phyloP scores from a whole-genome alignment of 2,888 invertebrate genomes.

The Tubulanus polymorphus region DNA sequence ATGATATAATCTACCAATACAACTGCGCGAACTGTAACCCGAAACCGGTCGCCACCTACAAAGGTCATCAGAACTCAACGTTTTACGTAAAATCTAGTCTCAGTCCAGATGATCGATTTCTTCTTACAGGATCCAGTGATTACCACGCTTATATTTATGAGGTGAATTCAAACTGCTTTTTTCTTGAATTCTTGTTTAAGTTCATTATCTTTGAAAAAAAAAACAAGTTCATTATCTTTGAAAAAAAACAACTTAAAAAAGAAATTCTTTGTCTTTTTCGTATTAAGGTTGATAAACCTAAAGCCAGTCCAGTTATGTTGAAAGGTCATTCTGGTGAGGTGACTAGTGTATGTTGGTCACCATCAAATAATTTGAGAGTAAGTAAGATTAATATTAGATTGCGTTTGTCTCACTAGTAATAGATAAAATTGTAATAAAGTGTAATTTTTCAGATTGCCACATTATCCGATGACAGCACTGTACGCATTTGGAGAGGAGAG shows the following conservation, averaged over 20 bases:
- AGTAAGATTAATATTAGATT: too few species aligned
- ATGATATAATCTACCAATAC: slow-evolving; percentile 79
- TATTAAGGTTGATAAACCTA: slow-evolving; percentile 48
- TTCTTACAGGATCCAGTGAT: slow-evolving; percentile 86
- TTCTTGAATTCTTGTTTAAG: too few species aligned
- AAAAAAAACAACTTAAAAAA: too few species aligned
- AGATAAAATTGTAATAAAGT: background rate
- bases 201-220: too few species aligned
- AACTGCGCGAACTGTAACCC: slow-evolving; percentile 67
- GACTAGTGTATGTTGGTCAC: slow-evolving; percentile 79
- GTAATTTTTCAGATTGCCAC: slow-evolving; percentile 63
- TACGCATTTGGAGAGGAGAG: slow-evolving; percentile 40
- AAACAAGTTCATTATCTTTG: background rate
- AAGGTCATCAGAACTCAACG: slow-evolving; percentile 73
- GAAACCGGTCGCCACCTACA: slow-evolving; percentile 57
- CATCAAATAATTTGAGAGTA: too few species aligned
- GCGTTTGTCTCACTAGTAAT: background rate
- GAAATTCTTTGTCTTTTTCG: slow-evolving; percentile 4
- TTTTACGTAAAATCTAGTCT: slow-evolving; percentile 82
- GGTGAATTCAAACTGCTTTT: too few species aligned
- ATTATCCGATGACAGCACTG: slow-evolving; percentile 71
- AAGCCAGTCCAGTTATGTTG: slow-evolving; percentile 66
- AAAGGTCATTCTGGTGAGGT: slow-evolving; percentile 81
- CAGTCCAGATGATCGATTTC: slow-evolving; percentile 74
- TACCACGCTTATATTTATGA: slow-evolving; percentile 83